Base-by-base conservation (phyloP, 92 coral and sea anemone species). In the Palythoa grandiflora region DNA sequence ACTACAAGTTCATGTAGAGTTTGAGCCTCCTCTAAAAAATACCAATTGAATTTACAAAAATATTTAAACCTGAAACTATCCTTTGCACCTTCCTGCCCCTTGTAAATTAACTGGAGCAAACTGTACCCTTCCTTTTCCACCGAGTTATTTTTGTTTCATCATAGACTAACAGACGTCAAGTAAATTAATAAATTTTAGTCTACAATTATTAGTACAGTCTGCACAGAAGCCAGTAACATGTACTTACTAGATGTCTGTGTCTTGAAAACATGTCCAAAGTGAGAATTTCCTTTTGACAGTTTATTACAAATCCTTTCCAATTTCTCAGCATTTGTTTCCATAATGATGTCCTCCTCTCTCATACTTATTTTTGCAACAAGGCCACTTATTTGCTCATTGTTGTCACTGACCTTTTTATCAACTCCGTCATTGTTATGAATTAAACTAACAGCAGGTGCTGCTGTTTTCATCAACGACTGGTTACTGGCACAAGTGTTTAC, bases 261-360 rank as follows among this genome's bases (percentile, higher is more conserved):
- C 28, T 81, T 66, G 75, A 47, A 81, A 66, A 68, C 47, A 10
- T 40, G 20, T 19, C 53, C 60, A 47, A 81, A 81, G 38, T 61
- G 44, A 17, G 86, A 37, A 1, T 48, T 20, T 68, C 50, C 60
- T n/a, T 11, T 47, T 60, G 13, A 68, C 57, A 81, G 5, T 81
- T 66, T 81, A 47, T 40, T 20, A 20, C 19, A 9, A 44, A 81
- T 81, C 6, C 28, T 48, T 66, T 81, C 61, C 75, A 81, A n/a
- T 48, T 66, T 66, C 59, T 81, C 60, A 19, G 38, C 50, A 1
- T 15, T 16, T 19, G 86, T 68, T 66, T 81, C 75, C 5, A 35
- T 40, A 36, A 4, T 52, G 16, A 39, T 48, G 44, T 51, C 3
- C 51, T 47, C 60, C 20, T 44, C 44, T 52, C 65, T 35, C 6